Percentiles rank a stretch among this genome's conserved stretches.
These are phyloP conservation scores for Drosophila helvetica DNA, from an alignment of 2,888 invertebrate genomes.

Conservation along the genomic window DNA sequence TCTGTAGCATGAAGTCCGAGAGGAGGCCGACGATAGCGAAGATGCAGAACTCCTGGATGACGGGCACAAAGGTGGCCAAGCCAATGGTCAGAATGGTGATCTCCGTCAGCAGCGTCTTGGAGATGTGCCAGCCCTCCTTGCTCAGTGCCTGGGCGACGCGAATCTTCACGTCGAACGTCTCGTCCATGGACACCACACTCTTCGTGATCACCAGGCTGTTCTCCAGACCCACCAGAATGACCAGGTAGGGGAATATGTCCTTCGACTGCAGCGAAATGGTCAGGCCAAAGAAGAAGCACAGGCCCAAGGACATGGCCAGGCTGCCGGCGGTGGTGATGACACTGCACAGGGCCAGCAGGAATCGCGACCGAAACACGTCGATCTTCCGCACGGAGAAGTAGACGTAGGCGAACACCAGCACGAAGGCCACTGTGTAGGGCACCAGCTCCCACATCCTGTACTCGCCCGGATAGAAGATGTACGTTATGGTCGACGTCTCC, in stretches of 20 bases:
- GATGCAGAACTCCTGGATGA: constrained; percentile 98
- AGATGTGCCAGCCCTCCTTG: constrained; percentile 98
- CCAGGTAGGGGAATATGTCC: constrained; percentile 97
- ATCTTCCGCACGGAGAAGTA: constrained; percentile 98
- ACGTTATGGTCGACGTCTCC: constrained; percentile 83
- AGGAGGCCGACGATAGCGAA: constrained; percentile 97
- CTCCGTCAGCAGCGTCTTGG: constrained; percentile 96
- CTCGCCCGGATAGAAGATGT: constrained; percentile 95
- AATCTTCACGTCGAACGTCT: constrained; percentile 97
- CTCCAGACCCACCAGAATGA: constrained; percentile 97
- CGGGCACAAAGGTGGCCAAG: constrained; percentile 97
- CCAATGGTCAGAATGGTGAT: constrained; percentile 96
- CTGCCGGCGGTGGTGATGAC: constrained; percentile 94
- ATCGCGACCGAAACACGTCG: constrained; percentile 84
- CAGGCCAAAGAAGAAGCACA: constrained; percentile 94
- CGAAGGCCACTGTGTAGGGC: constrained; percentile 92
- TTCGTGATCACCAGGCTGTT: constrained; percentile 95
- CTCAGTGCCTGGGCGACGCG: constrained; percentile 98
- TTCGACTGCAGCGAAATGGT: constrained; percentile 92
- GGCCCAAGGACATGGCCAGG: constrained; percentile 95
- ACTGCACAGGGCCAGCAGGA: constrained; percentile 92
- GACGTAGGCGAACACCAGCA: constrained; percentile 94
- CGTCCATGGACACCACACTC: constrained; percentile 96
- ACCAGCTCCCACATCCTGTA: constrained; percentile 93
- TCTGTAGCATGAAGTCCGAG: constrained; percentile 97